Conservation (phyloP, 2,113 vertebrate species). For the Argyrosomus japonicus region DNA sequence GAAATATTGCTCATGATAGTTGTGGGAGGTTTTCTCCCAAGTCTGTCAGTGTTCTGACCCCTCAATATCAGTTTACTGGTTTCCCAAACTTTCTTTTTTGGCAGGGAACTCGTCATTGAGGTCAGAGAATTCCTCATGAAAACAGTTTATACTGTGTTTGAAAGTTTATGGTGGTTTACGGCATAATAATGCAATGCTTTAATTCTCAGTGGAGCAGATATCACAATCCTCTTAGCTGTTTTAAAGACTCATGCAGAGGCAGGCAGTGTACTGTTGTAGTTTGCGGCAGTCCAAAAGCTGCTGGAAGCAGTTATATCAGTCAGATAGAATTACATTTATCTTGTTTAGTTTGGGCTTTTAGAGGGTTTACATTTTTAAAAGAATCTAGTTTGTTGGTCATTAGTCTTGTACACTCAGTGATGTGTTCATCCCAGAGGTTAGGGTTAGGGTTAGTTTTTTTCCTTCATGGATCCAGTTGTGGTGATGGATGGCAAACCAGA, state of each 20-base stretch:
- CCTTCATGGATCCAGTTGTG: not conserved
- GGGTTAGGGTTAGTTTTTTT: no score
- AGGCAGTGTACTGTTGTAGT: not conserved
- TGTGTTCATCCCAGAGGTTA: not conserved
- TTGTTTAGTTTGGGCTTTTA: not conserved
- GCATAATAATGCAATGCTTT: slow-evolving; percentile 27
- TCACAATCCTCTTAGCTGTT: not conserved
- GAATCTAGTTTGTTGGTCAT: not conserved
- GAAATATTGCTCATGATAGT: slow-evolving; percentile 62
- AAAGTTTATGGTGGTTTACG: slow-evolving; percentile 32
- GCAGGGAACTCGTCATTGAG: slow-evolving; percentile 38
- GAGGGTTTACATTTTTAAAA: not conserved
- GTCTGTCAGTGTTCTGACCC: slow-evolving; percentile 45
- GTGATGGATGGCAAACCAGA: no score
- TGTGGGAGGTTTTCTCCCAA: slow-evolving; percentile 53
- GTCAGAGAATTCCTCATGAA: slow-evolving; percentile 62
- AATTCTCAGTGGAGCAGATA: slow-evolving; percentile 27
- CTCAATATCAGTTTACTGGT: slow-evolving; percentile 50
- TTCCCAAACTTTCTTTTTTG: slow-evolving; percentile 34
- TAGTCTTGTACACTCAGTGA: not conserved
- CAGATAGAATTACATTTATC: slow-evolving; percentile 9
- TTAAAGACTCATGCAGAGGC: slow-evolving; percentile 7
- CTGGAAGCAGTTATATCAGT: slow-evolving; percentile 29
- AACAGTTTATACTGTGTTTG: slow-evolving; percentile 37
- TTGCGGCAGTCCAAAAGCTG: not conserved